A percentile compares a stretch with the other conserved stretches of the same genome.
Conservation (phyloP, 2,113 vertebrate species). For the Pipa parva region DNA sequence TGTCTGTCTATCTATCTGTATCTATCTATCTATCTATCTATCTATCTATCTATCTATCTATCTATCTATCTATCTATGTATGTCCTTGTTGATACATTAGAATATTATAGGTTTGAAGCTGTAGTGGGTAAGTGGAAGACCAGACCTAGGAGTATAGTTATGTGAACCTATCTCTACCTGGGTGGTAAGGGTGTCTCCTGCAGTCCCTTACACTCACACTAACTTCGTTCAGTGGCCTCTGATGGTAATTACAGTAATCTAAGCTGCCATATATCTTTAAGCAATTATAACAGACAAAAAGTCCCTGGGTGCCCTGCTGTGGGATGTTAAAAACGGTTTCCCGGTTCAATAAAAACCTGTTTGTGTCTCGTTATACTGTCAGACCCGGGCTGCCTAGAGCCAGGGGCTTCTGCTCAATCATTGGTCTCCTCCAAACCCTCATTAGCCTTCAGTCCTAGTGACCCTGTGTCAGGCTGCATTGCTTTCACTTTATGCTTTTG, state of each 20-base stretch:
- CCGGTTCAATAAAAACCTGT: slow-evolving; percentile 64
- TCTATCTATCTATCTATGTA: no score
- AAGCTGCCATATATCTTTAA: slow-evolving; percentile 91
- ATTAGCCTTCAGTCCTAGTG: slow-evolving; percentile 58
- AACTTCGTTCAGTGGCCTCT: slow-evolving; percentile 75
- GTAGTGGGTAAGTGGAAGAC: no score
- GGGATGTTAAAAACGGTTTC: slow-evolving; percentile 79
- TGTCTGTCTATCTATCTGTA: no score
- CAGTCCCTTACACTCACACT: slow-evolving; percentile 60
- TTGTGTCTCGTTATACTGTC: slow-evolving; percentile 53
- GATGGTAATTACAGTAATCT: slow-evolving; percentile 95
- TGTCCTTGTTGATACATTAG: no score
- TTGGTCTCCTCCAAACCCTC: slow-evolving; percentile 52
- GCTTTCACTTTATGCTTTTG: slow-evolving; percentile 39
- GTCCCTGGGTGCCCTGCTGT: slow-evolving; percentile 68
- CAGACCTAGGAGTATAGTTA: slow-evolving; percentile 45
- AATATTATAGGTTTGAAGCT: neutral
- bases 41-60: no score
- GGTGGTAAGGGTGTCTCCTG: slow-evolving; percentile 70
- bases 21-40: no score
- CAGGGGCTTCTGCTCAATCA: slow-evolving; percentile 46
- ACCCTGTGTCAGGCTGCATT: slow-evolving; percentile 60
- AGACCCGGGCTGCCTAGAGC: slow-evolving; percentile 44
- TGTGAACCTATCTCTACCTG: slow-evolving; percentile 61
- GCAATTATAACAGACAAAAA: slow-evolving; percentile 83